Evolutionary conservation across 2,797 vertebrate genomes (phyloP).

Genomic region (Perodicticus potto): DNA sequence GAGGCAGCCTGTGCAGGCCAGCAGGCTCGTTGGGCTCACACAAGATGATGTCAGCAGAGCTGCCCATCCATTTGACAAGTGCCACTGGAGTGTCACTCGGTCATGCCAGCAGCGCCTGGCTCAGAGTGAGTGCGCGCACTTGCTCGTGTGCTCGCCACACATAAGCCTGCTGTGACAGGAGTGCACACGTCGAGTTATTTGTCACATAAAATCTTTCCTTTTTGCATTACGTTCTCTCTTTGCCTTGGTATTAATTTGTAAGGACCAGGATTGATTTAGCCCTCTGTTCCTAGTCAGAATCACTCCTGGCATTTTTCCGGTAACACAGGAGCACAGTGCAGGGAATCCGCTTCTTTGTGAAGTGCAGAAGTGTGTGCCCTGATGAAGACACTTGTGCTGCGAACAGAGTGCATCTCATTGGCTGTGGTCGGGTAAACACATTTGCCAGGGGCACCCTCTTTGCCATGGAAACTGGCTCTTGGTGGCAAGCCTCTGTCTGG

Average conservation of each 20-base stretch:
- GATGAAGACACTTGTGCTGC: accelerated
- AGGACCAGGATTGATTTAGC: neutral
- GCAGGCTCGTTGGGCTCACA: neutral
- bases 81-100: too few species aligned
- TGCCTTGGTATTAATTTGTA: neutral
- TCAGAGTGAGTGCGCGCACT: accelerated
- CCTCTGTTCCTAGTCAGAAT: neutral
- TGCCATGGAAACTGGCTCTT: neutral
- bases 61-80: neutral
- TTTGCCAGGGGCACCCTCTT: conserved; percentile 7
- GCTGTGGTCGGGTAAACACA: neutral
- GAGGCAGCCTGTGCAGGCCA: neutral
- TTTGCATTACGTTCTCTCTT: neutral
- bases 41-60: neutral
- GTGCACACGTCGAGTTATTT: accelerated
- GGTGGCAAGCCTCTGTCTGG: neutral
- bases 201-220: too few species aligned
- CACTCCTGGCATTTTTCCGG: neutral
- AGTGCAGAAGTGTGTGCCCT: accelerated
- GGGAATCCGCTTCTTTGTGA: neutral
- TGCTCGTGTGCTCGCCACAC: neutral
- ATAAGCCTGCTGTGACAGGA: accelerated
- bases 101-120: accelerated
- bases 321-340: accelerated
- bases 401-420: neutral